A percentile compares a stretch with the other conserved stretches of the same genome.
These are phyloP conservation scores for Aphrocallistes beatrix DNA, from an alignment of 37 sponge, comb jelly and placozoan species.

Conservation along the genomic window DNA sequence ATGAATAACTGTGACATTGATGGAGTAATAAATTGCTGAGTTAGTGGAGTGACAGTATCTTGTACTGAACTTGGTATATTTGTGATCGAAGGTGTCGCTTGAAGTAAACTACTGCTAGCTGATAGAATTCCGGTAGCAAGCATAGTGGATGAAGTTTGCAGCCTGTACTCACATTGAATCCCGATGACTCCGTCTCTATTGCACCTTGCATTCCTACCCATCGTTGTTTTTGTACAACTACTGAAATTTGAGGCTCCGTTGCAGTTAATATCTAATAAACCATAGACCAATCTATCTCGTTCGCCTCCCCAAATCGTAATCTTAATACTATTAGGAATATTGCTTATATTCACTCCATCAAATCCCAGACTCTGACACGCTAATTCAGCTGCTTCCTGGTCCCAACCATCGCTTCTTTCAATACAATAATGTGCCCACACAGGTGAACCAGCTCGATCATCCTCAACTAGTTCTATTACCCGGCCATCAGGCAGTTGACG, in stretches of 20 bases:
- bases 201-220: neutral
- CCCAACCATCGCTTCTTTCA: neutral
- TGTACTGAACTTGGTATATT: too few species aligned
- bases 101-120: too few species aligned
- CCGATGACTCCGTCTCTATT: neutral
- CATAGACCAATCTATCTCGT: too few species aligned
- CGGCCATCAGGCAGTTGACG: neutral
- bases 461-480: neutral
- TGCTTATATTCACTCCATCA: neutral
- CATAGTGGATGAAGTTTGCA: conserved; percentile 15
- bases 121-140: too few species aligned
- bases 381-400: neutral
- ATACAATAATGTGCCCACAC: neutral
- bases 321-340: too few species aligned
- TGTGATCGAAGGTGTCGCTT: too few species aligned
- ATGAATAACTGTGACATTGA: too few species aligned
- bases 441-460: neutral
- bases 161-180: neutral
- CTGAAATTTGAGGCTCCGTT: neutral
- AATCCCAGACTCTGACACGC: neutral
- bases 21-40: too few species aligned
- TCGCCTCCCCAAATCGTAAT: too few species aligned
- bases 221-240: neutral
- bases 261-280: neutral
- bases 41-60: too few species aligned